Base-by-base conservation (phyloP, 2,888 invertebrate species). In the Hypolimnas misippus region DNA sequence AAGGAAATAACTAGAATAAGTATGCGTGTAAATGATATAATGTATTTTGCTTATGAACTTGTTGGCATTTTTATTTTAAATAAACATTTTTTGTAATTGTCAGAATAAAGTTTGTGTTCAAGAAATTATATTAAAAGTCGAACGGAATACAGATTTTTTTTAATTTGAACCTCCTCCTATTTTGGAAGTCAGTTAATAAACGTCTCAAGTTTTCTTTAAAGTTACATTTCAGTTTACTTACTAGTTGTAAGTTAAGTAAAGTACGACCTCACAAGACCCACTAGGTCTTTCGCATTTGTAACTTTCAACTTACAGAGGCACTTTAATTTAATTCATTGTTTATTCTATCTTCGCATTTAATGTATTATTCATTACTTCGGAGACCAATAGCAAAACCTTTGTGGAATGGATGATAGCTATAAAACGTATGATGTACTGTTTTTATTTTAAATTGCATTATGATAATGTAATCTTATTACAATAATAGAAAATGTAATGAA, bases 291-390 rank as follows among this genome's bases (percentile, higher is more conserved):
- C 51, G 7, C 44, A 31, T 50, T 46, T 44, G 14, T 40, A 33
- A 51, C 21, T 52, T 44, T 17, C 38, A 51, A 57, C 40, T 57
- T 40, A 31, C 35, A 58, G 40, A 57, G 51, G 40, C 51, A 29
- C 21, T 52, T 58, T 58, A 52, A 58, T 52, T 58, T 52, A 52
- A 33, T 58, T 44, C 58, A 21, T 52, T 58, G 21, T 58, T 58
- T 44, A 52, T 58, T 52, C 31, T 52, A 33, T 58, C 19, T 52
- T 33, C 7, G 51, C 14, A 52, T 58, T 52, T 42, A 14, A 58
- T 52, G 33, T 52, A 51, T 52, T 21, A 52, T 58, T 58, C 14
- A 33, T 52, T 52, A 33, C 42, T 58, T 42, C 10, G 19, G 12
- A 58, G 16, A 31, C 29, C n/a, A 44, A 33, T 33, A n/a, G n/a